These are phyloP conservation scores for Naja naja DNA, from an alignment of 2,113 vertebrate species.

Conservation along the genomic window DNA sequence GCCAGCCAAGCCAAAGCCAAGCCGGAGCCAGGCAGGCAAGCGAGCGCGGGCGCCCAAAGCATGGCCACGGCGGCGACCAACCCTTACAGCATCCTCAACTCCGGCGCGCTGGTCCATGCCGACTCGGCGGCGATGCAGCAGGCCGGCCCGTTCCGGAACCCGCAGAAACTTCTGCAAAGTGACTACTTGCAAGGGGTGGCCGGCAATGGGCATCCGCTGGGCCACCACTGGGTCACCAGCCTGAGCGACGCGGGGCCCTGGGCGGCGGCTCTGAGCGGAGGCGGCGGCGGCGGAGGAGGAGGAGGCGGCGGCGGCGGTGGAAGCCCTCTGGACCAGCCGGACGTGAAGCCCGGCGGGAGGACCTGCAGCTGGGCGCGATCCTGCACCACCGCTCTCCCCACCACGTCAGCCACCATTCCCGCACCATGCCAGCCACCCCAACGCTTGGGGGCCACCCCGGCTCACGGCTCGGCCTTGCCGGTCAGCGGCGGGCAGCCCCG, in stretches of 20 bases:
- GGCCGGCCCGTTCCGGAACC: slow-evolving; percentile 87
- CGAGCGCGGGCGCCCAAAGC: slow-evolving; percentile 52
- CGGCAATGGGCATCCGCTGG: slow-evolving; percentile 87
- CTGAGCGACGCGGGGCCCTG: slow-evolving; percentile 87
- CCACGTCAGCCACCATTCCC: slow-evolving; percentile 91
- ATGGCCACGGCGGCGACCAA: slow-evolving; percentile 97
- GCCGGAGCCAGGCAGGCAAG: not conserved
- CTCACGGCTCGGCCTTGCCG: slow-evolving; percentile 80
- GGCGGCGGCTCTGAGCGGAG: slow-evolving; percentile 71
- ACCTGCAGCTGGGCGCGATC: slow-evolving; percentile 87
- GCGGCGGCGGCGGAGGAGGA: not conserved
- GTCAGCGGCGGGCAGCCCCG: slow-evolving; percentile 65
- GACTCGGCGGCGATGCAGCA: slow-evolving; percentile 88
- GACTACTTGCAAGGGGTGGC: slow-evolving; percentile 91
- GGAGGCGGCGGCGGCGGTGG: not conserved
- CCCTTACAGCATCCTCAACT: slow-evolving; percentile 92
- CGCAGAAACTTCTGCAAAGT: slow-evolving; percentile 91
- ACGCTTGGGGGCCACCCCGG: slow-evolving; percentile 84
- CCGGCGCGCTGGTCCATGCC: slow-evolving; percentile 85
- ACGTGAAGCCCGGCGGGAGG: slow-evolving; percentile 91
- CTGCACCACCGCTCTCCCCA: slow-evolving; percentile 89
- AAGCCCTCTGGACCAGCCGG: slow-evolving; percentile 84
- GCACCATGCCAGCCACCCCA: slow-evolving; percentile 85
- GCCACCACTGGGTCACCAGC: slow-evolving; percentile 90
- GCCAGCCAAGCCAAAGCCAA: not conserved